Conservation (phyloP, 2,888 invertebrate species). For the Drosophila cracens region DNA sequence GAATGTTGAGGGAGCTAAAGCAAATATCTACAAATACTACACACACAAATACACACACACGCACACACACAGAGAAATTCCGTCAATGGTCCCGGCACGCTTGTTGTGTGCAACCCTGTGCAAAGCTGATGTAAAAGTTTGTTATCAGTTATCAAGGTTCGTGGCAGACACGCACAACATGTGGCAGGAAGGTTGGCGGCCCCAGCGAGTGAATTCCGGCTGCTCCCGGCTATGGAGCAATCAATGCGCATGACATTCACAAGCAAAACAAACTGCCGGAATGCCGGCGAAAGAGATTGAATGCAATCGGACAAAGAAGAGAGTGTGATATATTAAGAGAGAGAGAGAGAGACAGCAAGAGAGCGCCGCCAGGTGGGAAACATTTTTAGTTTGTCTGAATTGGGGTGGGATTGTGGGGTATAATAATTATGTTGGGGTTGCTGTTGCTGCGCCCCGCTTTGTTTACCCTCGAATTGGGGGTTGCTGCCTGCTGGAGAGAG, state of each 20-base stretch:
- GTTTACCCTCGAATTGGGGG: conserved; percentile 68
- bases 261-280: conserved; percentile 57
- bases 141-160: conserved; percentile 80
- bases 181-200: conserved; percentile 74
- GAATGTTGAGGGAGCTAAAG: background rate
- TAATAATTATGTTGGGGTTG: conserved; percentile 65
- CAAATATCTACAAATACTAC: conserved; percentile 37
- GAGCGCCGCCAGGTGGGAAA: conserved; percentile 38
- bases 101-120: conserved; percentile 68
- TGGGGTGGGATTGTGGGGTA: conserved; percentile 1
- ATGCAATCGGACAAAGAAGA: background rate
- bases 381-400: conserved; percentile 25
- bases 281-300: conserved; percentile 51
- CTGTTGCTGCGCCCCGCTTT: conserved; percentile 52
- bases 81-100: conserved; percentile 65
- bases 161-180: conserved; percentile 74
- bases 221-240: conserved; percentile 63
- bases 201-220: conserved; percentile 44
- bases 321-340: background rate
- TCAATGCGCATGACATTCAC: conserved; percentile 60
- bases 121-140: conserved; percentile 69
- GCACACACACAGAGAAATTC: conserved; percentile 55
- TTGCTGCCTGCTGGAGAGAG: conserved; percentile 41
- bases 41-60: conserved; percentile 20
- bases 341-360: conserved; percentile 12